A percentile compares a stretch with the other conserved stretches of the same genome.
Conservation (phyloP, 2,113 vertebrate genomes). For the Scytalopus superciliaris region DNA sequence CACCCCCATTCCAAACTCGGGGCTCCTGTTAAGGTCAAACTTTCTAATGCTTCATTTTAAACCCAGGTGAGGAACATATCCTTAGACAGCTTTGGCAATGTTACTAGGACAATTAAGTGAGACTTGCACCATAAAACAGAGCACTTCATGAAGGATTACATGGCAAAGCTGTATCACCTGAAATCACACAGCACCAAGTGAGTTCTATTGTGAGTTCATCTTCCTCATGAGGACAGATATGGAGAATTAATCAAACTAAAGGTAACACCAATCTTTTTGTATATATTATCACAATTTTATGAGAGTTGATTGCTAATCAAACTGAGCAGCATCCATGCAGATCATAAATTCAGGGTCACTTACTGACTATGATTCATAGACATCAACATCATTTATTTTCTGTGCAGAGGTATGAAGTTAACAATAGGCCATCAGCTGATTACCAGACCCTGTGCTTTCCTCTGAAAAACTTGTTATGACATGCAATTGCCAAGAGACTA, state of each 20-base stretch:
- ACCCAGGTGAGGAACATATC: background rate
- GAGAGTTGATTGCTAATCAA: background rate
- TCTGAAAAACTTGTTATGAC: background rate
- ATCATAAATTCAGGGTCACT: background rate
- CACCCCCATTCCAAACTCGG: background rate
- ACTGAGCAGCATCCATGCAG: background rate
- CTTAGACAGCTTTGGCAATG: background rate
- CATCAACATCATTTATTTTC: background rate
- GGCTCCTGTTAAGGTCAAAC: background rate
- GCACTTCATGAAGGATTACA: background rate
- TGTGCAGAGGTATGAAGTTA: background rate
- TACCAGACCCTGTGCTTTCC: background rate
- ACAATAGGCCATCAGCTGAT: background rate
- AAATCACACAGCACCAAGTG: background rate
- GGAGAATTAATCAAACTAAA: background rate
- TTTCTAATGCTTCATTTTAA: background rate
- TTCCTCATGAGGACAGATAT: fast-evolving
- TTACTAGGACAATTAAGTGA: background rate
- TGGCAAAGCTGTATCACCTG: background rate
- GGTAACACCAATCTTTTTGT: background rate
- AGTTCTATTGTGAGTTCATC: background rate
- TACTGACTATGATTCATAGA: background rate
- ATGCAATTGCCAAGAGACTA: background rate
- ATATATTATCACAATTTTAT: background rate
- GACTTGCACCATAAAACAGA: background rate